A percentile compares a stretch with the other conserved stretches of the same genome.
phyloP scores from a whole-genome alignment of 2,797 vertebrate genomes.

The Sebastes dallii region DNA sequence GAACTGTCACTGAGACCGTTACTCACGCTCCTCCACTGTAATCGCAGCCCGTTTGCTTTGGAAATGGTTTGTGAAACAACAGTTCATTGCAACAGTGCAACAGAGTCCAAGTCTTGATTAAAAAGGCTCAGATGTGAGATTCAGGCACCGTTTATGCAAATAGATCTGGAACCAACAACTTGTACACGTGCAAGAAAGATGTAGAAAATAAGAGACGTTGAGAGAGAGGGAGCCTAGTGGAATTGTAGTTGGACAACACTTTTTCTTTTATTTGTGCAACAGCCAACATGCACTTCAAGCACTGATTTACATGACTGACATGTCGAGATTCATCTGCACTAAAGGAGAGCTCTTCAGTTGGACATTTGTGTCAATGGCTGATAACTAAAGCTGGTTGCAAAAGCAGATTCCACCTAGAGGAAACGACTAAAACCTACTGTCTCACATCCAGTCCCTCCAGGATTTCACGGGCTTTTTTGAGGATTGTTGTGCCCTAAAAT shows the following conservation, averaged over 20 bases:
- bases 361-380: not conserved
- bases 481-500: too few species aligned
- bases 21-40: slow-evolving; percentile 38
- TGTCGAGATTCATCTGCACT: not conserved
- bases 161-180: not conserved
- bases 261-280: not conserved
- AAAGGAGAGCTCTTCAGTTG: not conserved
- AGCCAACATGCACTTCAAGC: slow-evolving; percentile 8
- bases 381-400: slow-evolving; percentile 8
- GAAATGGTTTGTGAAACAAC: slow-evolving; percentile 57
- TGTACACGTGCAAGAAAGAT: not conserved
- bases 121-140: slow-evolving; percentile 20
- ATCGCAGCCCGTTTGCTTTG: slow-evolving; percentile 56
- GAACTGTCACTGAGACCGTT: slow-evolving; percentile 67
- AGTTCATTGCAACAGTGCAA: slow-evolving; percentile 2
- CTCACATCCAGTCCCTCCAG: not conserved
- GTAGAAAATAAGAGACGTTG: not conserved
- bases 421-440: not conserved
- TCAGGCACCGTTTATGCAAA: slow-evolving; percentile 8
- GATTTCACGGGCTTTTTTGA: too few species aligned
- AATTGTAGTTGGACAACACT: not conserved
- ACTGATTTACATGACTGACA: not conserved
- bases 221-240: not conserved
- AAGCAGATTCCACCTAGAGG: not conserved
- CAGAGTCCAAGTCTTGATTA: slow-evolving; percentile 8